These are phyloP conservation scores for Manis javanica DNA, from an alignment of 2,797 vertebrate species.

Conservation along the genomic window DNA sequence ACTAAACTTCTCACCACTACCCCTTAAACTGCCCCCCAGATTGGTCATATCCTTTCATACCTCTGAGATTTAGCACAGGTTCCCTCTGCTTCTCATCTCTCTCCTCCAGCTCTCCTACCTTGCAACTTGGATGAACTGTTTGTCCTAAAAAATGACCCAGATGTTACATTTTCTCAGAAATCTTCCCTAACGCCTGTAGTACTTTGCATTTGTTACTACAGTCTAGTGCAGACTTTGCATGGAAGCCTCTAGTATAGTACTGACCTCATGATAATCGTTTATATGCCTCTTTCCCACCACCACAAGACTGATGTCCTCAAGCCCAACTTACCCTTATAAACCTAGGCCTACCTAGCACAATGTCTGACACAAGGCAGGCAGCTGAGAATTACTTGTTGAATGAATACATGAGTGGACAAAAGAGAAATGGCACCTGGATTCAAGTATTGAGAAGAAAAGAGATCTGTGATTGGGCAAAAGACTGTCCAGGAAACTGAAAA, in stretches of 20 bases:
- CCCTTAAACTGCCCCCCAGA: neutral
- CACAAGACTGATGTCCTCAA: neutral
- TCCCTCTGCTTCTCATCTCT: neutral
- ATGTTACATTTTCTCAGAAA: neutral
- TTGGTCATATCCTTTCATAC: neutral
- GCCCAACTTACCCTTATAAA: neutral
- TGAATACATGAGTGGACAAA: neutral
- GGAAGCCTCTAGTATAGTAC: neutral
- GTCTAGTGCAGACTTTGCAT: neutral
- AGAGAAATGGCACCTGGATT: neutral
- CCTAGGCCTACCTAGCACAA: neutral
- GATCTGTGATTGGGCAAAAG: neutral
- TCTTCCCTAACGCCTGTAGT: neutral
- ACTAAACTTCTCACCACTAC: neutral
- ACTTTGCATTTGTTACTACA: neutral
- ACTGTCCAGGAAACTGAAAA: neutral
- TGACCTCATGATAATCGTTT: neutral
- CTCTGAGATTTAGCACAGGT: neutral
- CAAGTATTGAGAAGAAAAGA: neutral
- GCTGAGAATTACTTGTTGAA: conserved; percentile 9
- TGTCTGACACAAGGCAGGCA: neutral
- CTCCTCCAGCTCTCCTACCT: neutral
- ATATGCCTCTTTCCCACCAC: neutral
- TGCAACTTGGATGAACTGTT: neutral
- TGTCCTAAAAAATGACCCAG: neutral